phyloP scores from a whole-genome alignment of 2,888 invertebrate species.

The Petrophora chlorosata region DNA sequence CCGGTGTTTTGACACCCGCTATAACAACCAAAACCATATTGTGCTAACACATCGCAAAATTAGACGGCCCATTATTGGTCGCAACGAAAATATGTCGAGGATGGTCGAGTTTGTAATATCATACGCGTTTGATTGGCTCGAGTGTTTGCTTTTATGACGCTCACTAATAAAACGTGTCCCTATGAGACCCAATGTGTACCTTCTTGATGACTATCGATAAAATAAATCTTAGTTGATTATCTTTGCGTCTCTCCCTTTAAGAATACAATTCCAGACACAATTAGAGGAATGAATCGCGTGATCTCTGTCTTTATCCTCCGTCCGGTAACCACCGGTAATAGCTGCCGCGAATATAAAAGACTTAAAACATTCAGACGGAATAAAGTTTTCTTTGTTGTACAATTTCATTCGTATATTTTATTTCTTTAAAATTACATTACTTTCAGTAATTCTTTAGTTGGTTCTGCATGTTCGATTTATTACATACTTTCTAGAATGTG shows the following conservation, averaged over 20 bases:
- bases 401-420: conserved; percentile 41
- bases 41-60: conserved; percentile 39
- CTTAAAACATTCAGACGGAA: conserved; percentile 49
- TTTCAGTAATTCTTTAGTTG: too few relatives aligned
- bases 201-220: conserved; percentile 25
- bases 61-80: conserved; percentile 29
- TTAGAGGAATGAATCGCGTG: conserved; percentile 73
- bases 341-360: conserved; percentile 59
- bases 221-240: conserved; percentile 22
- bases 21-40: conserved; percentile 45
- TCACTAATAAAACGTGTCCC: conserved; percentile 25
- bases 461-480: background rate
- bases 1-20: conserved; percentile 61
- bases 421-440: background rate
- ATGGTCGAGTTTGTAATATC: conserved; percentile 18
- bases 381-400: conserved; percentile 57
- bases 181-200: conserved; percentile 28
- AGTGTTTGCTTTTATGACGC: conserved; percentile 20
- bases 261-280: conserved; percentile 48
- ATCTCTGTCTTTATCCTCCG: conserved; percentile 63
- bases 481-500: too few relatives aligned
- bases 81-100: conserved; percentile 19
- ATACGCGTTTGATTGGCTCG: conserved; percentile 16
- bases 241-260: conserved; percentile 12
- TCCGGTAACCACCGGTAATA: conserved; percentile 60